Base-by-base conservation (phyloP, 2,113 vertebrate species). In the Psilopsiagon aurifrons region DNA sequence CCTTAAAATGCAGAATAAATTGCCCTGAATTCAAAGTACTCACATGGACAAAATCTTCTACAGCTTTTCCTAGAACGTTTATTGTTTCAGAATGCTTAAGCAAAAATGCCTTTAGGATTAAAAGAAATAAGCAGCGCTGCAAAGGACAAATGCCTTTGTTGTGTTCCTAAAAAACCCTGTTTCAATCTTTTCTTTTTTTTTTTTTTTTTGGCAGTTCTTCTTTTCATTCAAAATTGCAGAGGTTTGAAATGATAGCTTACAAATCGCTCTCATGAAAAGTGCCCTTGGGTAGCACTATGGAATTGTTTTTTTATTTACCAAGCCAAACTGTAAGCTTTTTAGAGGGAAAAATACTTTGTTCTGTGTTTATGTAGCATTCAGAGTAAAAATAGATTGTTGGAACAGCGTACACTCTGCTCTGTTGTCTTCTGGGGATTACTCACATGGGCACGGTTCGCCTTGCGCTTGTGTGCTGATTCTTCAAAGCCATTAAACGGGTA, bases 181-280 rank as follows among this genome's bases (percentile, higher is more conserved):
- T 93, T 67, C 46, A 16, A 46, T 90, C 33, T 41, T 39, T 73
- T 87, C 92, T 85, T 66, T 57, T 33, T n/a, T 59, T 59, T 59
- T 59, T 57, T 77, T 82, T 90, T 37, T 37, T 37, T 37, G 35
- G 43, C 8, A 47, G 64, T 64, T 83, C 18, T 64, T 86, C 68
- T 83, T 83, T 92, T 81, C 80, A 88, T 71, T 92, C 76, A 92
- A 76, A 95, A 95, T 88, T 86, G 66, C 55, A 92, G 76, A 83
- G 64, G 83, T 84, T 71, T 88, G 83, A 95, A 95, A 93, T 46
- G 62, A 70, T 60, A 90, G 77, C 76, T 91, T 88, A 92, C 69
- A 55, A 93, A 90, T 17, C 0, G 2, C 51, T 91, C 49, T 91
- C 44, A 63, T 73, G 46, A 73, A 79, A 90, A 93, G 73, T 44